Percentiles rank a stretch among this genome's conserved stretches.
phyloP scores from a whole-genome alignment of 2,113 vertebrate species.

The Maccullochella peelii region DNA sequence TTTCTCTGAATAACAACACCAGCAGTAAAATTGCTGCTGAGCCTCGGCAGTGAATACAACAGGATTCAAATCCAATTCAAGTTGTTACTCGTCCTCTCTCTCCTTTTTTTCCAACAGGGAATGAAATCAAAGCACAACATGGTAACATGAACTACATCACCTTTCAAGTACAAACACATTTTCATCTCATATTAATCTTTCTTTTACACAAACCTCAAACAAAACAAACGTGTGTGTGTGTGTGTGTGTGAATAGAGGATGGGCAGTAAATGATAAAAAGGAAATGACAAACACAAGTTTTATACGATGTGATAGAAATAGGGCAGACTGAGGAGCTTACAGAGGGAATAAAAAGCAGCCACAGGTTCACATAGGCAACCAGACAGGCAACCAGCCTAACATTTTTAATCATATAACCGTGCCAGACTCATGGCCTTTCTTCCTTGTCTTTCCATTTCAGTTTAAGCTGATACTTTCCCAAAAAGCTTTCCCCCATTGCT shows the following conservation, averaged over 20 bases:
- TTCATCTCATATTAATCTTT: constrained; percentile 56
- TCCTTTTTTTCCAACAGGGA: constrained; percentile 26
- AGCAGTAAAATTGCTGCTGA: constrained; percentile 30
- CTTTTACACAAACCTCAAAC: constrained; percentile 64
- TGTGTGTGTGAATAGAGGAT: constrained; percentile 4
- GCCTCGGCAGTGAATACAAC: constrained; percentile 23
- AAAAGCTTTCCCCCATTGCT: constrained; percentile 19
- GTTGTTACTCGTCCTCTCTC: constrained; percentile 31
- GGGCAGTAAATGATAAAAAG: constrained; percentile 38
- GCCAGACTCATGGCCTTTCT: constrained; percentile 40
- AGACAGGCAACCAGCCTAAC: constrained; percentile 55
- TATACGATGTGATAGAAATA: constrained; percentile 43
- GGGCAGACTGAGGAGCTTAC: constrained; percentile 65
- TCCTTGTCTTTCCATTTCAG: constrained; percentile 37
- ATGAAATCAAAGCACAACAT: constrained; percentile 77
- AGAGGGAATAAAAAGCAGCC: constrained; percentile 62
- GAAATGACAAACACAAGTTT: constrained; percentile 61
- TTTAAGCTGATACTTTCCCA: constrained; percentile 36
- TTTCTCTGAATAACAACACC: constrained; percentile 37
- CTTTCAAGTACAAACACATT: constrained; percentile 65
- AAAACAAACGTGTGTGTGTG: constrained; percentile 40
- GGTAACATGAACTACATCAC: constrained; percentile 72
- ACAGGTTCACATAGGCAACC: constrained; percentile 71
- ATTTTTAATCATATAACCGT: constrained; percentile 37
- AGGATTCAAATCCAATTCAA: constrained; percentile 50